phyloP scores from a whole-genome alignment of 1,140 invertebrate genomes.

The Kradibia gibbosae region DNA sequence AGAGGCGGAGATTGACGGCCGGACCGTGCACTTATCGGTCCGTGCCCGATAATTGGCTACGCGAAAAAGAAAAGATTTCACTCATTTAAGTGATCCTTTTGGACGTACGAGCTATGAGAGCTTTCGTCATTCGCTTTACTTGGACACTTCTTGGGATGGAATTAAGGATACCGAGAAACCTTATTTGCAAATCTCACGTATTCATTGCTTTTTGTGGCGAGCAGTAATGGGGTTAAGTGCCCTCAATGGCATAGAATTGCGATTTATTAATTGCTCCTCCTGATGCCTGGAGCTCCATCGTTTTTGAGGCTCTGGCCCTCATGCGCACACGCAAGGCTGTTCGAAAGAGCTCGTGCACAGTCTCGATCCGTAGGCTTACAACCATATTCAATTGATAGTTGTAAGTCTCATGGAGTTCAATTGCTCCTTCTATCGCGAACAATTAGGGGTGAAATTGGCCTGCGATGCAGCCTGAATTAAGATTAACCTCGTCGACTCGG shows the following conservation, averaged over 20 bases:
- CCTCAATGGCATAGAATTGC: slow-evolving; percentile 42
- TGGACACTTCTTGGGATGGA: slow-evolving; percentile 5
- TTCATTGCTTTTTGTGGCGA: not conserved
- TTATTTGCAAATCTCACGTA: not conserved
- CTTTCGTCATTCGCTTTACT: slow-evolving; percentile 1
- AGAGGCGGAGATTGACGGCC: slow-evolving; percentile 10
- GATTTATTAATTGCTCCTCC: slow-evolving; percentile 36
- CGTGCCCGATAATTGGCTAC: slow-evolving; percentile 44
- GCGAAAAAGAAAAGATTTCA: slow-evolving; percentile 27
- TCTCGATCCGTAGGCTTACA: not conserved
- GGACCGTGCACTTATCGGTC: slow-evolving; percentile 30
- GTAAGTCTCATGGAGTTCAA: not conserved
- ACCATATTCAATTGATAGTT: not conserved
- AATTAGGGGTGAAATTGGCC: not conserved
- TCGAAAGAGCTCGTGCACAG: not conserved
- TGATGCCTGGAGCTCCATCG: not conserved
- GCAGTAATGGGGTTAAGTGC: slow-evolving; percentile 35
- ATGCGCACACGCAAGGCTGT: not conserved
- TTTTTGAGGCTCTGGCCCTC: not conserved
- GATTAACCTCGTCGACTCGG: not conserved
- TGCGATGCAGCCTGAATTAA: not conserved
- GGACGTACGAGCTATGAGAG: slow-evolving; percentile 36
- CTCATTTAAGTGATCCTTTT: slow-evolving; percentile 45
- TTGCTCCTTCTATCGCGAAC: not conserved
- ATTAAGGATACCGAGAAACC: slow-evolving; percentile 46